phyloP scores from a whole-genome alignment of 2,888 invertebrate genomes.

The Biston betularia region DNA sequence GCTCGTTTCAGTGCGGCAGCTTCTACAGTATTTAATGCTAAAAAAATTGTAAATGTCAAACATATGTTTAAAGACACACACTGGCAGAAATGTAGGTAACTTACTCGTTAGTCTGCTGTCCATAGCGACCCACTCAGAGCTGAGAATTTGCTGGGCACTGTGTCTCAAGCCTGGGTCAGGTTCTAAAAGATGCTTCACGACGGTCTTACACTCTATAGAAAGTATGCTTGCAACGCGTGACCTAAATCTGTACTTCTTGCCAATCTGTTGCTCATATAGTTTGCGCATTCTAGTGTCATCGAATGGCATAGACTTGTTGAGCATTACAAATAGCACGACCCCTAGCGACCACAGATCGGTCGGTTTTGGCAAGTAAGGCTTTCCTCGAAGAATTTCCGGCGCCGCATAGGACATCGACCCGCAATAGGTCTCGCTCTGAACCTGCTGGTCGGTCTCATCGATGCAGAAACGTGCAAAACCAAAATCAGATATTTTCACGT shows the following conservation, averaged over 20 bases:
- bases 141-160: conserved; percentile 84
- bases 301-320: conserved; percentile 94
- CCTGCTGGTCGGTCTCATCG: conserved; percentile 67
- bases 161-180: conserved; percentile 88
- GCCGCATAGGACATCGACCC: conserved; percentile 95
- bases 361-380: conserved; percentile 89
- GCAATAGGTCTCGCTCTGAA: conserved; percentile 92
- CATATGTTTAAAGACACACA: neutral
- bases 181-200: conserved; percentile 89
- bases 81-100: conserved; percentile 40
- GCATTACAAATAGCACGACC: conserved; percentile 92
- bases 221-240: conserved; percentile 86
- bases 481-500: conserved; percentile 93
- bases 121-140: conserved; percentile 89
- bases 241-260: conserved; percentile 88
- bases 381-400: conserved; percentile 93
- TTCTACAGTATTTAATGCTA: conserved; percentile 86
- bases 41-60: conserved; percentile 28
- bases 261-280: conserved; percentile 88
- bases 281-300: conserved; percentile 91
- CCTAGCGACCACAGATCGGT: conserved; percentile 94
- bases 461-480: conserved; percentile 89
- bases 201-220: conserved; percentile 87
- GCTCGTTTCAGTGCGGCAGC: conserved; percentile 87
- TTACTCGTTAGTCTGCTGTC: conserved; percentile 87